Evolutionary conservation across 2,888 invertebrate genomes (phyloP).

Genomic region (Caenorhabditis sp.): DNA sequence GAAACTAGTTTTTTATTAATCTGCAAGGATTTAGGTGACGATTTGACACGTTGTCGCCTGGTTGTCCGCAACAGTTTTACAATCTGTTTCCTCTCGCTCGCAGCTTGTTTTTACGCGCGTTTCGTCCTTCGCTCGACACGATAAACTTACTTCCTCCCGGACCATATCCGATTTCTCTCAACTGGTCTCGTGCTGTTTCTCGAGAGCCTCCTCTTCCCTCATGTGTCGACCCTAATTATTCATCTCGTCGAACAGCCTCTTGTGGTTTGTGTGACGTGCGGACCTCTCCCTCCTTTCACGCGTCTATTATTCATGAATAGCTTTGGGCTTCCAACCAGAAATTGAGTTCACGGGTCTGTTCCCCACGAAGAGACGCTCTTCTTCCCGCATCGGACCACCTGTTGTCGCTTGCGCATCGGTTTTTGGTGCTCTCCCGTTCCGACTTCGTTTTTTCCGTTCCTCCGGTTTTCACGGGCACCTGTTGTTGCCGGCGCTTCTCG

Average conservation of each 20-base stretch:
- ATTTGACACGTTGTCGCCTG: constrained; percentile 14
- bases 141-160: too few relatives aligned
- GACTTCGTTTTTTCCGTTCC: too few relatives aligned
- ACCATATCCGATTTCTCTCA: constrained; percentile 49
- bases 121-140: constrained; percentile 6
- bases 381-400: too few relatives aligned
- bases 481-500: too few relatives aligned
- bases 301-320: constrained; percentile 45
- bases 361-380: not conserved
- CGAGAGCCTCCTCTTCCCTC: constrained; percentile 35
- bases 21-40: constrained; percentile 28
- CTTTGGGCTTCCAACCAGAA: constrained; percentile 10
- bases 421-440: too few relatives aligned
- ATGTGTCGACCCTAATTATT: constrained; percentile 53
- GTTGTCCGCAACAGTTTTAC: constrained; percentile 38
- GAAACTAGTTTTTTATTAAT: constrained; percentile 21
- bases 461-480: too few relatives aligned
- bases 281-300: not conserved
- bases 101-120: constrained; percentile 18
- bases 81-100: constrained; percentile 36
- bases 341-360: too few relatives aligned
- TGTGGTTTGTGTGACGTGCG: constrained; percentile 1
- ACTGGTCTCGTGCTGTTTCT: constrained; percentile 20
- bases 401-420: not conserved
- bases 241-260: constrained; percentile 28